phyloP scores from a whole-genome alignment of 2,888 invertebrate genomes.

The Drosophila tripunctata region DNA sequence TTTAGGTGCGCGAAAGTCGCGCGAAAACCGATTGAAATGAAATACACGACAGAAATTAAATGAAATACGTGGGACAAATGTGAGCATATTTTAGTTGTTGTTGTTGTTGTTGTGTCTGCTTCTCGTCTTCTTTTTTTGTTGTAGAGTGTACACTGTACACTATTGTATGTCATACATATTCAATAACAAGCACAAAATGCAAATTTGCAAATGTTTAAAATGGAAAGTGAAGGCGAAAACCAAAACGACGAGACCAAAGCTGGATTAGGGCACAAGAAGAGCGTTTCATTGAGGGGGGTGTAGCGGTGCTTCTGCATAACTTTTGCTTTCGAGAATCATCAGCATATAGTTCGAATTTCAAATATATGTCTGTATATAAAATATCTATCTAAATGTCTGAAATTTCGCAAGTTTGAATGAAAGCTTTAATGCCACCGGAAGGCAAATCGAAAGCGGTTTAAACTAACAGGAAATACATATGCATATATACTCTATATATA shows the following conservation, averaged over 20 bases:
- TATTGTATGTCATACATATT: conserved; percentile 67
- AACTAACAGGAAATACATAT: neutral
- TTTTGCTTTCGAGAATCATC: conserved; percentile 64
- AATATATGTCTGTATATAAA: neutral
- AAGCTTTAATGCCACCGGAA: conserved; percentile 14
- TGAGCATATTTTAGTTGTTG: conserved; percentile 26
- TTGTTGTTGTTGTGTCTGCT: conserved; percentile 30
- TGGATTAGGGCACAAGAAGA: neutral
- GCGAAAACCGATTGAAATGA: conserved; percentile 72
- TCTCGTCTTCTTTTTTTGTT: conserved; percentile 32
- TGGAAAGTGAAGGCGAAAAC: conserved; percentile 74
- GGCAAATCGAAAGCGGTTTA: conserved; percentile 12
- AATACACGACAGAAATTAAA: conserved; percentile 75
- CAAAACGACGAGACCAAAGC: conserved; percentile 56
- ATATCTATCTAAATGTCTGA: neutral
- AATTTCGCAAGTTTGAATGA: conserved; percentile 8
- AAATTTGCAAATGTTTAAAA: conserved; percentile 74
- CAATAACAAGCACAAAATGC: conserved; percentile 74
- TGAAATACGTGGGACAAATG: conserved; percentile 74
- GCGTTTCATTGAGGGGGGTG: too few relatives aligned
- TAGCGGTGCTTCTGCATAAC: conserved; percentile 31
- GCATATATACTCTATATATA: neutral
- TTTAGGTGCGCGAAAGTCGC: conserved; percentile 66
- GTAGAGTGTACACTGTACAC: conserved; percentile 29
- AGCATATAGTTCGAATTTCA: conserved; percentile 22